Evolutionary conservation across 2,797 vertebrate species (phyloP).

Genomic region (Serranus cabrilla): DNA sequence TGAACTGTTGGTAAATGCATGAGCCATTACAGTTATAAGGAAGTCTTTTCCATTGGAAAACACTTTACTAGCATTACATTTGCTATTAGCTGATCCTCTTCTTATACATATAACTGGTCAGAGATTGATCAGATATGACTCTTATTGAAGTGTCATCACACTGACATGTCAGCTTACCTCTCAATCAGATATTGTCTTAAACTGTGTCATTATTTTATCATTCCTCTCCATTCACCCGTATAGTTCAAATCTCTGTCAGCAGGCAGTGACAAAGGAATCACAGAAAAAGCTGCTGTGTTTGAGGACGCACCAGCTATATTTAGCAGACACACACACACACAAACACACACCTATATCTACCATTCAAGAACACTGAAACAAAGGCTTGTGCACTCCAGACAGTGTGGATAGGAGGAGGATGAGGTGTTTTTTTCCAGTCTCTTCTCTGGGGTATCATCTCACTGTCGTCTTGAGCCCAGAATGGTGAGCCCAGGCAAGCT

Average conservation of each 20-base stretch:
- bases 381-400: conserved; percentile 47
- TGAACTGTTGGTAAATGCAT: too few relatives aligned
- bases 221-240: neutral
- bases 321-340: conserved; percentile 21
- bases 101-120: neutral
- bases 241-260: conserved; percentile 24
- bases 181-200: conserved; percentile 19
- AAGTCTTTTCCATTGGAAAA: too few relatives aligned
- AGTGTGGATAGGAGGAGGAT: conserved; percentile 51
- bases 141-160: conserved; percentile 4
- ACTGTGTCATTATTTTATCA: conserved; percentile 10
- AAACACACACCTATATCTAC: conserved; percentile 31
- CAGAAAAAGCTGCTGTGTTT: conserved; percentile 44
- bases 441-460: conserved; percentile 63
- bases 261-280: conserved; percentile 11
- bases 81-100: neutral
- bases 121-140: conserved; percentile 11
- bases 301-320: conserved; percentile 39
- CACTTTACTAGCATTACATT: too few relatives aligned
- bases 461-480: conserved; percentile 36
- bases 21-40: too few relatives aligned
- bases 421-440: conserved; percentile 68
- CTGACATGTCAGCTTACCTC: conserved; percentile 9
- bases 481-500: conserved; percentile 53
- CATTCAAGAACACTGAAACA: conserved; percentile 49